Evolutionary conservation across 2,797 vertebrate genomes (phyloP).

Genomic region (Scyliorhinus canicula): DNA sequence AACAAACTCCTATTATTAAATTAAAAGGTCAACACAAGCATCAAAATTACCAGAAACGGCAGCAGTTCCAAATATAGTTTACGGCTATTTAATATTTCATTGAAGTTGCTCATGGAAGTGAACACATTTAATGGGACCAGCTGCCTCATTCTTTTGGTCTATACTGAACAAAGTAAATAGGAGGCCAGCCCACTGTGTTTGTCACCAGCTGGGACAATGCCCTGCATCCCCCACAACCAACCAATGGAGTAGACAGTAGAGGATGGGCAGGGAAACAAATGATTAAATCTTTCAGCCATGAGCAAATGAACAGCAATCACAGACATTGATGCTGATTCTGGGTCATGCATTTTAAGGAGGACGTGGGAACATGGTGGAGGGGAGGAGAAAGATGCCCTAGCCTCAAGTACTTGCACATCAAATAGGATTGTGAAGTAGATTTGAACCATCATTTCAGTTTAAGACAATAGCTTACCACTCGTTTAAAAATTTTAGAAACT

Average conservation of each 20-base stretch:
- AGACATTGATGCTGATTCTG: background rate
- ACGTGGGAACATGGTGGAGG: background rate
- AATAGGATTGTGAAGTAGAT: background rate
- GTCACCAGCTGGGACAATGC: background rate
- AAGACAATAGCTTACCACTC: background rate
- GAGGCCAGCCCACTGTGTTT: too few species aligned
- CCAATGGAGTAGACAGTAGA: background rate
- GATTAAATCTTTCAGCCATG: background rate
- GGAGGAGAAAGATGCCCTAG: background rate
- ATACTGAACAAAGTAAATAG: too few species aligned
- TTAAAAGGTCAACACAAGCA: background rate
- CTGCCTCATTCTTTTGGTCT: background rate
- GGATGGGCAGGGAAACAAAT: background rate
- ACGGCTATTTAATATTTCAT: background rate
- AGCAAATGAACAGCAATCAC: background rate
- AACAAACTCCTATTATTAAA: too few species aligned
- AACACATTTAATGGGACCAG: background rate
- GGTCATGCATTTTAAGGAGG: background rate
- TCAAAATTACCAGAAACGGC: background rate
- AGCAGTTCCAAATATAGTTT: background rate
- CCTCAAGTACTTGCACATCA: background rate
- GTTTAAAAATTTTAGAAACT: background rate
- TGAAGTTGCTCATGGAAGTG: background rate
- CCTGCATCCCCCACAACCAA: background rate
- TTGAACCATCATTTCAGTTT: background rate